Percentiles rank a stretch among this genome's conserved stretches.
These are phyloP conservation scores for Enteromius trimaculatus DNA, from an alignment of 2,797 vertebrate genomes.

Conservation along the genomic window DNA sequence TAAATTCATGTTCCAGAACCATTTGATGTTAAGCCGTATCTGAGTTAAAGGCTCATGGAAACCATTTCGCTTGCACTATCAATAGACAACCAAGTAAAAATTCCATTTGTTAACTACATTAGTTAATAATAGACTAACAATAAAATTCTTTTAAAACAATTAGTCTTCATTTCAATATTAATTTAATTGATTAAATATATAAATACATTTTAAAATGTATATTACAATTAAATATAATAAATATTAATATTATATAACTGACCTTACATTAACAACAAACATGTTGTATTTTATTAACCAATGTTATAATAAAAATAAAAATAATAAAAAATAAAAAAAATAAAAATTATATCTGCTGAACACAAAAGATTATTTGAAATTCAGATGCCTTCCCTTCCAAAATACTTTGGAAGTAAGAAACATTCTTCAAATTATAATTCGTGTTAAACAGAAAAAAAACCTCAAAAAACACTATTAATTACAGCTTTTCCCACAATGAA, in stretches of 20 bases:
- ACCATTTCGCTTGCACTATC: neutral
- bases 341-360: too few species aligned
- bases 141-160: neutral
- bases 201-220: neutral
- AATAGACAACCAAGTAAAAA: neutral
- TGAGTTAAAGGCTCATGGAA: neutral
- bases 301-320: too few species aligned
- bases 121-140: neutral
- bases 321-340: too few species aligned
- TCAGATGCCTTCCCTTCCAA: too few species aligned
- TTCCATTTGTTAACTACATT: neutral
- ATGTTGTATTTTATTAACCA: too few species aligned
- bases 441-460: neutral
- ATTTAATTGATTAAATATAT: neutral
- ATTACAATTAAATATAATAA: neutral
- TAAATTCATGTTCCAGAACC: neutral
- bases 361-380: too few species aligned
- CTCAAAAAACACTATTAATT: too few species aligned
- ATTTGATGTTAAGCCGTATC: neutral
- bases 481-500: too few species aligned
- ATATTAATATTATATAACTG: too few species aligned
- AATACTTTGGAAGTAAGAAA: neutral
- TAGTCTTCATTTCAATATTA: neutral
- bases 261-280: too few species aligned
- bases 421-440: neutral